A percentile compares a stretch with the other conserved stretches of the same genome.
Evolutionary conservation across 2,888 invertebrate species (phyloP).

Genomic region (Drosophila macrospina): DNA sequence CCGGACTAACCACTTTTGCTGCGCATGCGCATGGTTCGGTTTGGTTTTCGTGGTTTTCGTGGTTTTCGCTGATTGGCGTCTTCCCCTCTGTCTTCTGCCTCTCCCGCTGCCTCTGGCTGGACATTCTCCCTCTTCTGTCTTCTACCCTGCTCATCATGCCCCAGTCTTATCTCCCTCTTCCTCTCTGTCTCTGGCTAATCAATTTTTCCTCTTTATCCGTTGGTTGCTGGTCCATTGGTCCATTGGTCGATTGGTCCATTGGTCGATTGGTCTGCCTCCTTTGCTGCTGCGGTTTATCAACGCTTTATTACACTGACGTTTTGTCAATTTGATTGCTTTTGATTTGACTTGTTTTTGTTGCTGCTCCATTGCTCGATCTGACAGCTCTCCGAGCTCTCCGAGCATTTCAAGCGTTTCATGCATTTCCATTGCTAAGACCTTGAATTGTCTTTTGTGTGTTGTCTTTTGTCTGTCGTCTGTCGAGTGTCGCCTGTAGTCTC

Average conservation of each 20-base stretch:
- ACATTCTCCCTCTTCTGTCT: slow-evolving; percentile 10
- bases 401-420: slow-evolving; percentile 56
- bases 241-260: neutral
- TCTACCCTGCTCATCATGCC: slow-evolving; percentile 5
- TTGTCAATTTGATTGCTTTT: slow-evolving; percentile 84
- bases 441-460: slow-evolving; percentile 56
- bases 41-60: slow-evolving; percentile 52
- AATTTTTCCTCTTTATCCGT: slow-evolving; percentile 58
- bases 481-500: slow-evolving; percentile 8
- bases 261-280: slow-evolving; percentile 12
- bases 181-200: slow-evolving; percentile 55
- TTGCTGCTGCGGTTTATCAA: slow-evolving; percentile 78
- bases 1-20: slow-evolving; percentile 66
- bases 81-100: neutral
- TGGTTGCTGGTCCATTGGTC: slow-evolving; percentile 3
- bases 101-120: slow-evolving; percentile 10
- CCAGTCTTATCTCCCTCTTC: slow-evolving; percentile 13
- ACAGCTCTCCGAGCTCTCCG: slow-evolving; percentile 46
- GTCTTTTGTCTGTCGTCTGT: slow-evolving; percentile 3
- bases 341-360: slow-evolving; percentile 65
- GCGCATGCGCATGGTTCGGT: slow-evolving; percentile 54
- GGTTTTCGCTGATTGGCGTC: slow-evolving; percentile 56
- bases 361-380: slow-evolving; percentile 17
- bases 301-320: slow-evolving; percentile 84
- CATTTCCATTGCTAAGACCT: slow-evolving; percentile 63